These are phyloP conservation scores for Indri indri DNA, from an alignment of 2,113 vertebrate species.

Conservation along the genomic window DNA sequence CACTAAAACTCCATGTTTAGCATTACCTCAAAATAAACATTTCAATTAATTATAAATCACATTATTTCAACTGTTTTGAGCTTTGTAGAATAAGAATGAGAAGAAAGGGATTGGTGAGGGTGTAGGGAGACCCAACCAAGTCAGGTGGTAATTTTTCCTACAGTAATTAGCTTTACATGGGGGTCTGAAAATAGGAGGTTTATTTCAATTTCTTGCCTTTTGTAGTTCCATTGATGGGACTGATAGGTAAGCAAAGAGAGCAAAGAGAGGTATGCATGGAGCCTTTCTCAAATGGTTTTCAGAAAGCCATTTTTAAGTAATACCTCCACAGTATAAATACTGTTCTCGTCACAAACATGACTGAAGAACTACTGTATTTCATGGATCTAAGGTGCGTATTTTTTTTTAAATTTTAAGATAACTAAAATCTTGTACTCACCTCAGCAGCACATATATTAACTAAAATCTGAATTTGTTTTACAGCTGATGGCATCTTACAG, in stretches of 20 bases:
- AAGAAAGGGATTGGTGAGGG: neutral
- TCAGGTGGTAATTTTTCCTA: neutral
- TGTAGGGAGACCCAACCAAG: neutral
- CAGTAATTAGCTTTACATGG: neutral
- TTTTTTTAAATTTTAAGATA: neutral
- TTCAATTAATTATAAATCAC: conserved; percentile 13
- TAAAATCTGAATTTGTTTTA: neutral
- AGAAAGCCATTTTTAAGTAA: neutral
- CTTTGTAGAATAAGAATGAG: neutral
- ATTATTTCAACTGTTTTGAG: neutral
- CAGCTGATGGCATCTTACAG: neutral
- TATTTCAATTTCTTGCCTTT: neutral
- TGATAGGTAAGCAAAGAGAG: neutral
- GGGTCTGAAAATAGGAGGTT: neutral
- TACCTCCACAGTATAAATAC: neutral
- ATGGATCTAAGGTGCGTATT: neutral
- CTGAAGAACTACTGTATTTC: neutral
- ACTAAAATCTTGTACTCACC: too few relatives aligned
- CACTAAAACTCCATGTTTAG: neutral
- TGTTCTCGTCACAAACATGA: neutral
- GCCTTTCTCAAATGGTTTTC: neutral
- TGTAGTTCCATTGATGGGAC: neutral
- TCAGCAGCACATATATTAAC: neutral
- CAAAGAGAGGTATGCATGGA: neutral
- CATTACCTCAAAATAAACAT: neutral